Conservation (phyloP, 1,140 invertebrate genomes). For the Drosophila sp. region DNA sequence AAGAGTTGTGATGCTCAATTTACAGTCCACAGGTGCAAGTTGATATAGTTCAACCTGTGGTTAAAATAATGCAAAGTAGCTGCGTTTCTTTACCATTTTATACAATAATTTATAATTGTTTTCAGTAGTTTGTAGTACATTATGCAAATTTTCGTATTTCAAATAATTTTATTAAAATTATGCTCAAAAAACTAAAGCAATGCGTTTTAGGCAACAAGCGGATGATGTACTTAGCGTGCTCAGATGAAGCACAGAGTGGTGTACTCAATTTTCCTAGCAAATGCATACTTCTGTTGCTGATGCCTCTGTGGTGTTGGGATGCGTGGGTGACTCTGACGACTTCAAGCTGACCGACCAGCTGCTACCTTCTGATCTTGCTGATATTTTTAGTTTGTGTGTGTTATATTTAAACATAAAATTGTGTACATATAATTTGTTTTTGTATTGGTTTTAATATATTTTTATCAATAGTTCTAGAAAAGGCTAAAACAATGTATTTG, state of each 20-base stretch:
- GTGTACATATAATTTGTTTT: conserved; percentile 68
- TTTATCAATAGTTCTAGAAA: conserved; percentile 84
- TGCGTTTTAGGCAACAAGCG: conserved; percentile 36
- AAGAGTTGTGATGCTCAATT: too few relatives aligned
- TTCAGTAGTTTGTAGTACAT: conserved; percentile 58
- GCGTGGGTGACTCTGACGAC: conserved; percentile 14
- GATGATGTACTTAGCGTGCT: conserved; percentile 13
- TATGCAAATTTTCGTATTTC: conserved; percentile 54
- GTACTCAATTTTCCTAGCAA: neutral
- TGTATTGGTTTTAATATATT: conserved; percentile 74
- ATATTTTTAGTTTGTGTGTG: conserved; percentile 30
- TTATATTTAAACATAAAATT: conserved; percentile 78
- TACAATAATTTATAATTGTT: conserved; percentile 67
- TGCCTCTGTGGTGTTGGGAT: neutral
- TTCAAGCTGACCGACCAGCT: conserved; percentile 30
- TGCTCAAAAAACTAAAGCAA: conserved; percentile 42
- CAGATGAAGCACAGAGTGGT: neutral
- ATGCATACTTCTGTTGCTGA: neutral
- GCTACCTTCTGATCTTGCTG: conserved; percentile 20
- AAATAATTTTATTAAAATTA: conserved; percentile 58
- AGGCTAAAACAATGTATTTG: conserved; percentile 78
- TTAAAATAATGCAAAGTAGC: conserved; percentile 20
- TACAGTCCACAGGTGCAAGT: conserved; percentile 15
- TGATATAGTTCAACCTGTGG: conserved; percentile 6
- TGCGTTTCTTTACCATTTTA: conserved; percentile 58